phyloP scores from a whole-genome alignment of 2,797 vertebrate species.

The Microctenopoma steveboyesi region DNA sequence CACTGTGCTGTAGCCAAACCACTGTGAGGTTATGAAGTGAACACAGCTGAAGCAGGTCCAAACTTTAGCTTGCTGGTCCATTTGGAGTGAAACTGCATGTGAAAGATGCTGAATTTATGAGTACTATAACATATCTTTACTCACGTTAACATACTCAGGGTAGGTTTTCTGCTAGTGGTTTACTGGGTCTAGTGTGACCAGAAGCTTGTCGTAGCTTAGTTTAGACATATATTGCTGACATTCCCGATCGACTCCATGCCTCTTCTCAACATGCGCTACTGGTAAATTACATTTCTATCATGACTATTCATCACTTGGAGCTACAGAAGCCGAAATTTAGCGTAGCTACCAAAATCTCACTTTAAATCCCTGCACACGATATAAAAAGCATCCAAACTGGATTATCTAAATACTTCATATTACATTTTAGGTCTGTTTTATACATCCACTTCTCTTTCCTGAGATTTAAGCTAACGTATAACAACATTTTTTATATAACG shows the following conservation, averaged over 20 bases:
- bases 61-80: neutral
- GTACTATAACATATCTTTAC: neutral
- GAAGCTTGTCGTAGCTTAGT: too few species aligned
- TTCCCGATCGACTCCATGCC: too few species aligned
- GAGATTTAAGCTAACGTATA: constrained; percentile 8
- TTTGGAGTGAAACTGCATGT: neutral
- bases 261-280: too few species aligned
- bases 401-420: neutral
- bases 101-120: neutral
- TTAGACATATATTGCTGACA: too few species aligned
- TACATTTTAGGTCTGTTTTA: neutral
- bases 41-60: constrained; percentile 62
- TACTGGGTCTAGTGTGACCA: neutral
- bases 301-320: neutral
- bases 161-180: neutral
- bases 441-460: neutral
- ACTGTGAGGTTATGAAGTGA: constrained; percentile 54
- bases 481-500: neutral
- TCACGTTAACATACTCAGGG: neutral
- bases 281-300: neutral
- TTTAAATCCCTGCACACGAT: neutral
- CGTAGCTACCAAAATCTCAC: neutral
- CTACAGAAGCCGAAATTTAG: neutral
- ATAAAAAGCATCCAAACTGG: neutral
- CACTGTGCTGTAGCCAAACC: constrained; percentile 45